Base-by-base conservation (phyloP, 30 jellyfish, hydroid and myxozoan species). In the Turritopsis rubra region DNA sequence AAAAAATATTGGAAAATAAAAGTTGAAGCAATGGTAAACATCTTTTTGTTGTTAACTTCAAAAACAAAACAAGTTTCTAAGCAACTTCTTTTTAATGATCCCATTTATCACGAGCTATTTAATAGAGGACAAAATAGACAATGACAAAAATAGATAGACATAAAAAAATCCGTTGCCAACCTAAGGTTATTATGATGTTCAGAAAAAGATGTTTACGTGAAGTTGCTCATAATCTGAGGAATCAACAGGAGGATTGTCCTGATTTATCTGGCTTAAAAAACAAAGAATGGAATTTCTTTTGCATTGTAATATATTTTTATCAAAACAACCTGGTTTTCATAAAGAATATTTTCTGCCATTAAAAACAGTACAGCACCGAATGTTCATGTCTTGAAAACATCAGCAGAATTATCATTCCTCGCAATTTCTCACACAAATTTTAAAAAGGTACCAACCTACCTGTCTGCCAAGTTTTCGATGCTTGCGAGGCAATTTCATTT, bases 391-490 rank as follows among this genome's bases (percentile, higher is more conserved):
- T n/a, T n/a, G n/a, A n/a, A n/a, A n/a, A n/a, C n/a, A n/a, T n/a
- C n/a, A n/a, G n/a, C n/a, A n/a, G n/a, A n/a, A n/a, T n/a, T n/a
- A n/a, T n/a, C n/a, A n/a, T n/a, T n/a, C n/a, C n/a, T n/a, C n/a
- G n/a, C n/a, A n/a, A n/a, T 41, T 13, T 41, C 60, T 41, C 60
- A 41, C 60, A 41, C 13, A 13, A 41, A 41, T 41, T 41, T 3
- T 3, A 41, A 13, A 41, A 41, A 41, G 60, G 60, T 41, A 70
- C 0, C 41, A 21, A 82, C 90, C 72, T 75, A 88, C 98, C 88
- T 92, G 93, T 72, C 88, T 72, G 29, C 98, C 98, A 80, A 92
- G 84, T 78, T 92, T 92, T 52, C 98, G 86, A 83, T 92, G 98
- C 53, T 87, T 92, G 60, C 98, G 77, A 16, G 98, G 98, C 76